Evolutionary conservation across 1,140 invertebrate genomes (phyloP), one percentile per base, ranked within the genome.

Genomic region (Lordiphosa collinella): DNA sequence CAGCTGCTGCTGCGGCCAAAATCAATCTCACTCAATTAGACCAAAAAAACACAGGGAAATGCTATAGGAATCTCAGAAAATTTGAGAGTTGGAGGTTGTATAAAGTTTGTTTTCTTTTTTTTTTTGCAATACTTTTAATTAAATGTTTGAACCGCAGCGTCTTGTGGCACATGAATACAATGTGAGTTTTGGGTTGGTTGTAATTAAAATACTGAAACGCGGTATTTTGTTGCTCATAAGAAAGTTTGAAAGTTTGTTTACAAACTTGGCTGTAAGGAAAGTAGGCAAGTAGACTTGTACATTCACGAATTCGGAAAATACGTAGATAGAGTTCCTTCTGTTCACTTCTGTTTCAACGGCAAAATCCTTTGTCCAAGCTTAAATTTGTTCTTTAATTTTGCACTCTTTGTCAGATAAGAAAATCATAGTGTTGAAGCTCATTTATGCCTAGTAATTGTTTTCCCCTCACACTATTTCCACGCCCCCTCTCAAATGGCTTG

Each of bases 21-120:
- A 79, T 80, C 56, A 82, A 75, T 75, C 61, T 74, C 51, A 63
- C 54, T 80, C 76, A 82, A 80, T 76, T 80, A 80, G 48, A 51
- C 48, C 25, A 7, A 18, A 9, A 55, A 29, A 38, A 41, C 12
- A 25, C 11, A 32, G 37, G 12, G 36, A 35, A 36, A 46, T 35
- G 46, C 35, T 31, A 7, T 10, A 13, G 22, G 5, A 55, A 10
- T 59, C 7, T 29, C 25, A 14, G 10, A 62, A 41, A 55, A 43
- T 44, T 48, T 11, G 4, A 3, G n/a, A 3, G 2, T 18, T 34
- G 31, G 12, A 8, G 18, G 29, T 38, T 51, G 6, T 44, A 38
- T 44, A 55, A 54, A 55, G 25, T 60, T 54, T 34, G 35, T 38
- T 25, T 25, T 35, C 18, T 25, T 50, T 18, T 34, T 41, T 61